phyloP scores from a whole-genome alignment of 2,113 vertebrate genomes.

The Tichodroma muraria region DNA sequence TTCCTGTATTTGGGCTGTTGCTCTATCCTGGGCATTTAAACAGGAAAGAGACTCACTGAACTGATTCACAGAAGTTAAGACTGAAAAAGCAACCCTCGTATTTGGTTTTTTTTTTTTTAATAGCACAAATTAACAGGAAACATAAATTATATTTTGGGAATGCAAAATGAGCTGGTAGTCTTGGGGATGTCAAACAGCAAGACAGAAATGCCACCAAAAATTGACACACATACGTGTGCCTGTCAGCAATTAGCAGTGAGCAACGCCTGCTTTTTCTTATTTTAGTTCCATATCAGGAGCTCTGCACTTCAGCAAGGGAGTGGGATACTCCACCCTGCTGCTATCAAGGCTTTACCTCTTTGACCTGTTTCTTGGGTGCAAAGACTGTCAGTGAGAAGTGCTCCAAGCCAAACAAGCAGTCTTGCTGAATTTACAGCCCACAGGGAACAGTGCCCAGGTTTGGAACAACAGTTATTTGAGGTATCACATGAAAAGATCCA shows the following conservation, averaged over 20 bases:
- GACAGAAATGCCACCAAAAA: background rate
- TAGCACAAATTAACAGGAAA: background rate
- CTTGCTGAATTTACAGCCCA: background rate
- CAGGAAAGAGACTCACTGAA: background rate
- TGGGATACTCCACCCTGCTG: background rate
- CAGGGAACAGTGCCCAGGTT: background rate
- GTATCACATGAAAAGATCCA: background rate
- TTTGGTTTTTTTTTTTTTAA: background rate
- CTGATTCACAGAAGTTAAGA: background rate
- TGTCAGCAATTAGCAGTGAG: background rate
- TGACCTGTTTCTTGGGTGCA: background rate
- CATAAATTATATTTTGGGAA: background rate
- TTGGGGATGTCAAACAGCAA: background rate
- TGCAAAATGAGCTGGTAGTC: background rate
- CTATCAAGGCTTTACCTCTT: background rate
- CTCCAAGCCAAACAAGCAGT: background rate
- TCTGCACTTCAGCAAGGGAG: background rate
- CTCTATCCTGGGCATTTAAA: background rate
- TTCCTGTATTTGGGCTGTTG: background rate
- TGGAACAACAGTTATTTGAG: background rate
- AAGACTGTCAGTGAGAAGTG: background rate
- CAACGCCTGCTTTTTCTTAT: background rate
- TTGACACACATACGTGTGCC: fast-evolving
- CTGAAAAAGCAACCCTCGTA: background rate
- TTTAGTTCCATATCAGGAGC: background rate